A percentile compares a stretch with the other conserved stretches of the same genome.
Evolutionary conservation across 1,140 invertebrate genomes (phyloP).

Genomic region (Battus philenor): DNA sequence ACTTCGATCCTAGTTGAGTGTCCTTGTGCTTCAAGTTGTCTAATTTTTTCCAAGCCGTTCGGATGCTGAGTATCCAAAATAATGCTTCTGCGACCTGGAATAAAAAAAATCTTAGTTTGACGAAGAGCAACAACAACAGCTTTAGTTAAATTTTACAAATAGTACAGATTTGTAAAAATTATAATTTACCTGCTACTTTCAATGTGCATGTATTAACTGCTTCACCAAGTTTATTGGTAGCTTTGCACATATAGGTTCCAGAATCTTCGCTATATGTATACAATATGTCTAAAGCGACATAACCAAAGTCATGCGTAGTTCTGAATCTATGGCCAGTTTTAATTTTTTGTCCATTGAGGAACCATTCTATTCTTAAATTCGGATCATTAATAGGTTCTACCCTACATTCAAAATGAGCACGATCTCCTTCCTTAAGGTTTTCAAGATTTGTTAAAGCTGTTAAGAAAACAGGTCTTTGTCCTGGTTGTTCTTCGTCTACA

Average conservation of each 20-base stretch:
- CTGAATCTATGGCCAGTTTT: conserved; percentile 91
- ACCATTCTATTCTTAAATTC: conserved; percentile 97
- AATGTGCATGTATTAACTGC: conserved; percentile 94
- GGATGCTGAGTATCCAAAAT: conserved; percentile 95
- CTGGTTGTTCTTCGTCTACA: conserved; percentile 84
- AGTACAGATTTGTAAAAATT: too few species aligned
- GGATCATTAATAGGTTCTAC: conserved; percentile 97
- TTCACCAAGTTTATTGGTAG: conserved; percentile 93
- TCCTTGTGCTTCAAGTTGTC: conserved; percentile 90
- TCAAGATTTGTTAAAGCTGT: conserved; percentile 91
- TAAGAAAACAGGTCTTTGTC: conserved; percentile 90
- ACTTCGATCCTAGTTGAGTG: conserved; percentile 86
- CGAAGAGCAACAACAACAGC: too few species aligned
- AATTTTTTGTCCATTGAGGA: conserved; percentile 88
- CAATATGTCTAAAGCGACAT: conserved; percentile 95
- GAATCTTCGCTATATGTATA: conserved; percentile 96
- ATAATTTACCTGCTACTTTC: conserved; percentile 83
- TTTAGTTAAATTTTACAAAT: too few species aligned
- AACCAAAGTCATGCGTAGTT: conserved; percentile 96
- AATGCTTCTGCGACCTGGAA: conserved; percentile 85
- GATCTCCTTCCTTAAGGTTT: conserved; percentile 92
- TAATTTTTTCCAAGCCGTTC: conserved; percentile 93
- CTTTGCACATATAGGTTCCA: conserved; percentile 96
- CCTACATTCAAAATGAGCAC: conserved; percentile 95
- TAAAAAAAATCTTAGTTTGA: conserved; percentile 49